Evolutionary conservation across 2,888 invertebrate species (phyloP).

Genomic region (Pecten maximus): DNA sequence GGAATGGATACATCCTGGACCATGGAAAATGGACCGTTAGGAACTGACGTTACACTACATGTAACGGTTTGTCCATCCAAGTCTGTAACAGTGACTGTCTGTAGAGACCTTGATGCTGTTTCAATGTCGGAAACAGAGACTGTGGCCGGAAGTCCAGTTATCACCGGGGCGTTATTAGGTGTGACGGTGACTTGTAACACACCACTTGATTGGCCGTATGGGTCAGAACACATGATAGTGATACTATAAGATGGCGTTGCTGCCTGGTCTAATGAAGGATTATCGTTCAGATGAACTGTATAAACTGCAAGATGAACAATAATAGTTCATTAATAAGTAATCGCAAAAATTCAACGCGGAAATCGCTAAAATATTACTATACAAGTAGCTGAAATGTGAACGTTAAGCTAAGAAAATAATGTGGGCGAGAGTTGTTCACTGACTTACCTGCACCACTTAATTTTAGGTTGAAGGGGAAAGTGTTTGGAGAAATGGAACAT

Average conservation of each 20-base stretch:
- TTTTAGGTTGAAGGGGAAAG: not conserved
- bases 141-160: slow-evolving; percentile 39
- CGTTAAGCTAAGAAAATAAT: too few relatives aligned
- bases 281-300: slow-evolving; percentile 28
- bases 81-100: slow-evolving; percentile 44
- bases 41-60: slow-evolving; percentile 42
- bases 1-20: slow-evolving; percentile 46
- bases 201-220: slow-evolving; percentile 24
- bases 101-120: slow-evolving; percentile 34
- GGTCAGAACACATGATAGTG: slow-evolving; percentile 43
- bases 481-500: slow-evolving; percentile 22
- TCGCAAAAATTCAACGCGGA: not conserved
- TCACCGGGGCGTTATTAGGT: slow-evolving; percentile 44
- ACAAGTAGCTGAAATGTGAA: not conserved
- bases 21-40: slow-evolving; percentile 52
- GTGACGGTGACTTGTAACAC: slow-evolving; percentile 39
- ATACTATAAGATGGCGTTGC: slow-evolving; percentile 41
- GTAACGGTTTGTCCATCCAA: slow-evolving; percentile 36
- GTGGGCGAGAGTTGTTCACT: too few relatives aligned
- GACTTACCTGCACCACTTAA: not conserved
- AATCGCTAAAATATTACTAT: not conserved
- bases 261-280: not conserved
- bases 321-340: not conserved
- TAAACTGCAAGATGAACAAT: slow-evolving; percentile 24
- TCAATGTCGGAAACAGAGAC: slow-evolving; percentile 40